Base-by-base conservation (phyloP, 2,113 vertebrate genomes). In the Elgaria multicarinata region DNA sequence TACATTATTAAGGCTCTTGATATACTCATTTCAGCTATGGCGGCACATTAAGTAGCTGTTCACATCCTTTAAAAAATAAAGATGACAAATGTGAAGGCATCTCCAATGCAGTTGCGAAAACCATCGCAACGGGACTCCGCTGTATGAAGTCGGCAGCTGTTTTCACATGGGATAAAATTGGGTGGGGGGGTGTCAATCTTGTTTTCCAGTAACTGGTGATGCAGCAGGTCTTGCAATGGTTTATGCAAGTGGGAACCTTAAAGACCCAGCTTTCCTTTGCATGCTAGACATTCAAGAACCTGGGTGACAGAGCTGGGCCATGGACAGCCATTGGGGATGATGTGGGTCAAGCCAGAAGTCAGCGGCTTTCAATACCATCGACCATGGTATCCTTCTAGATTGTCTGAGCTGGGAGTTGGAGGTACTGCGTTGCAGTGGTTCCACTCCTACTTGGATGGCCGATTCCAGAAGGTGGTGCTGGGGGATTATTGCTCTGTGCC, bases 121-220 rank as follows among this genome's bases (percentile, higher is more conserved):
- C 53, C 5, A 1, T 1, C 28, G 10, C 3, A 10, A 53, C 44
- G 8, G 18, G 84, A 13, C 22, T 62, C 5, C 39, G 66, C 76
- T 66, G 44, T 89, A 0, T 88, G 26, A 86, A 83, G 22, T 0
- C 33, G 24, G 7, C 77, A 39, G 22, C 50, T 24, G 55, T 78
- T 87, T 88, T 39, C 88, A 18, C 85, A 4, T 44, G 90, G 89
- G 46, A 67, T 1, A 36, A 89, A 90, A 76, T n/a, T 4, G 10
- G 78, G 0, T 5, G 50, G 44, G 83, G 89, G 31, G 55, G 33
- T 74, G 36, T 44, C 42, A 76, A 4, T 86, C n/a, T 83, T 74
- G 16, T 39, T 75, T 91, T 91, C 71, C 10, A 36, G 71, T 81
- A 90, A 84, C 71, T 50, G 46, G 46, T 50, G 76, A 46, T 86